Evolutionary conservation across 2,797 vertebrate genomes (phyloP).

Genomic region (Ciconia nigra): DNA sequence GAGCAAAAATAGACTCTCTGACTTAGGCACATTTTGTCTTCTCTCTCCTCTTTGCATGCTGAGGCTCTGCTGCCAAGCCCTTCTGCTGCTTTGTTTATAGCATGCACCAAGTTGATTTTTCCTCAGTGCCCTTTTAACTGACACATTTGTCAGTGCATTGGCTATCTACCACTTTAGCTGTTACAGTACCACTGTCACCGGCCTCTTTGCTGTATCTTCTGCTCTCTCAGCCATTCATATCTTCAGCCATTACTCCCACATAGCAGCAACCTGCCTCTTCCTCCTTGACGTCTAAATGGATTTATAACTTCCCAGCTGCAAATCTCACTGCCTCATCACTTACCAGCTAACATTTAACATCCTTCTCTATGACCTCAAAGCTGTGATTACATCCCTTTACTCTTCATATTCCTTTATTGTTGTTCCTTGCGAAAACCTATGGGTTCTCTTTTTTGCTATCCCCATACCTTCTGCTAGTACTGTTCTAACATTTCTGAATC

Average conservation of each 20-base stretch:
- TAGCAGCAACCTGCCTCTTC: neutral
- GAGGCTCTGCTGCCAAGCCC: neutral
- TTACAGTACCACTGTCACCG: neutral
- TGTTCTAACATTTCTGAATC: neutral
- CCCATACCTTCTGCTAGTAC: neutral
- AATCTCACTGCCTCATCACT: neutral
- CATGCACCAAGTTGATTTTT: neutral
- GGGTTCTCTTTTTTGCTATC: neutral
- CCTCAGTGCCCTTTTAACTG: neutral
- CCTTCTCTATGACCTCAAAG: neutral
- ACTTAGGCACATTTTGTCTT: slow-evolving; percentile 4
- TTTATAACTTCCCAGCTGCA: neutral
- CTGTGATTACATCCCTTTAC: neutral
- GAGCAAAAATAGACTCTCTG: neutral
- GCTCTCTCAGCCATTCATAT: neutral
- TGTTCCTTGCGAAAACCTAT: neutral
- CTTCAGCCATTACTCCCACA: neutral
- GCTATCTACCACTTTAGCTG: neutral
- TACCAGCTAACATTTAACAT: neutral
- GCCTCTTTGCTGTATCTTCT: neutral
- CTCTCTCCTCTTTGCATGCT: neutral
- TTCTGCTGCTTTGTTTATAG: neutral
- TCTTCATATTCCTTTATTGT: neutral
- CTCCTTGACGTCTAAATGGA: neutral
- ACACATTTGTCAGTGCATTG: neutral